Base-by-base conservation (phyloP, 2,797 vertebrate species). In the Gobio occitaniae region DNA sequence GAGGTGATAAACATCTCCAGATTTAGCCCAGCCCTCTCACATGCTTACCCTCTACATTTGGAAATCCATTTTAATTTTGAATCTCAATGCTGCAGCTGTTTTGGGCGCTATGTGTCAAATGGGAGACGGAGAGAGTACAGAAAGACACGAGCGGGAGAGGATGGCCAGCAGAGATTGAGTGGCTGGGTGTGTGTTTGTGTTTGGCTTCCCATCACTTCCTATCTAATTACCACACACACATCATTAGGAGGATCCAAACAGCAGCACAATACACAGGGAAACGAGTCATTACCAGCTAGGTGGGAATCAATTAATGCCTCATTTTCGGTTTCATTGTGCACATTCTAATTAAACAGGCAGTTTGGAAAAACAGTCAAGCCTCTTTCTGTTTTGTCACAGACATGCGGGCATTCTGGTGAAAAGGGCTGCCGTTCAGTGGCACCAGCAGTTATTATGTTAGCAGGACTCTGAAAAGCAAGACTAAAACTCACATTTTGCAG, bases 231-330 rank as follows among this genome's bases (percentile, higher is more conserved):
- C 82, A 86, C 88, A 86, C 88, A 89, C 88, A 89, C 92, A 91
- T 93, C 91, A 93, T 93, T 93, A 93, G 88, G 88, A 86, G 85
- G 88, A 89, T 92, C 85, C 87, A 91, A 91, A 91, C 80, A 93
- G 88, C 92, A 89, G 89, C 90, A 93, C 89, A 90, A 85, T 88
- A 89, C 87, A 56, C 78, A 87, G 79, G 85, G 87, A 91, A 92
- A 85, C 87, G 85, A 72, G 82, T 91, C 89, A 91, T 93, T 92
- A 93, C 85, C 89, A 79, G 88, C 77, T 52, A 92, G 86, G 91
- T 90, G 91, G 89, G 88, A 92, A 93, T 92, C 85, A 92, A 92
- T 94, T 94, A 93, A 92, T 93, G 90, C 93, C 88, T 91, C 82
- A 89, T 93, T 92, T 93, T 91, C 87, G 21, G 70, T 86, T 89